Percentiles rank a stretch among this genome's conserved stretches.
These are phyloP conservation scores for Halcyon malimbica DNA, from an alignment of 2,113 vertebrate species.

Conservation along the genomic window DNA sequence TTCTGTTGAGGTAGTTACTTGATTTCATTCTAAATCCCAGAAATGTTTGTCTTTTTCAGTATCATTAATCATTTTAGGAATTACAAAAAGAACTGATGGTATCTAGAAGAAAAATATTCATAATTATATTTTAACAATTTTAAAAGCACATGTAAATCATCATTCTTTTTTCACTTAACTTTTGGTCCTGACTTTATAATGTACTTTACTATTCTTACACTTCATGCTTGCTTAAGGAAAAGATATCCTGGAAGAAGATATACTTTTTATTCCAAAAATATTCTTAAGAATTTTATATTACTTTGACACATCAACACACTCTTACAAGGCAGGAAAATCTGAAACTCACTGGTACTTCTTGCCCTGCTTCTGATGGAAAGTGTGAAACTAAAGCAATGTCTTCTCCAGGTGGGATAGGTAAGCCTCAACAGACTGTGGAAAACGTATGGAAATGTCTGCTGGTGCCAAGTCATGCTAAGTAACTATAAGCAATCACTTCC, in stretches of 20 bases:
- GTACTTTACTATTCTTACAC: not conserved
- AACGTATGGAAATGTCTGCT: not conserved
- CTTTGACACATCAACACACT: not conserved
- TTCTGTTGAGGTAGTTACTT: slow-evolving; percentile 20
- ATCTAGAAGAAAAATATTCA: not conserved
- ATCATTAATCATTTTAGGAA: not conserved
- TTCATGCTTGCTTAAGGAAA: not conserved
- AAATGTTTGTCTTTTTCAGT: not conserved
- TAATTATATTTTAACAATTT: not conserved
- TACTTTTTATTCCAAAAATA: not conserved
- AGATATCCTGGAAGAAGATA: not conserved
- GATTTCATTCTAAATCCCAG: slow-evolving; percentile 32
- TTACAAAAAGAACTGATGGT: not conserved
- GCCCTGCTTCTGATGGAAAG: not conserved
- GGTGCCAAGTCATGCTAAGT: not conserved
- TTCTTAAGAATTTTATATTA: not conserved
- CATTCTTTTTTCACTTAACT: not conserved
- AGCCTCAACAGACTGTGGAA: not conserved
- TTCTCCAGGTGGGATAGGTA: not conserved
- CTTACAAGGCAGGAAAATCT: not conserved
- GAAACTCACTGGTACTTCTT: not conserved
- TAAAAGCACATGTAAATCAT: not conserved
- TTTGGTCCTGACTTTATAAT: not conserved
- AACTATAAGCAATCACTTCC: not conserved
- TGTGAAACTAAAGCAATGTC: not conserved